A percentile compares a stretch with the other conserved stretches of the same genome.
Conservation (phyloP, 2,113 vertebrate species). For the Elephantulus edwardii region DNA sequence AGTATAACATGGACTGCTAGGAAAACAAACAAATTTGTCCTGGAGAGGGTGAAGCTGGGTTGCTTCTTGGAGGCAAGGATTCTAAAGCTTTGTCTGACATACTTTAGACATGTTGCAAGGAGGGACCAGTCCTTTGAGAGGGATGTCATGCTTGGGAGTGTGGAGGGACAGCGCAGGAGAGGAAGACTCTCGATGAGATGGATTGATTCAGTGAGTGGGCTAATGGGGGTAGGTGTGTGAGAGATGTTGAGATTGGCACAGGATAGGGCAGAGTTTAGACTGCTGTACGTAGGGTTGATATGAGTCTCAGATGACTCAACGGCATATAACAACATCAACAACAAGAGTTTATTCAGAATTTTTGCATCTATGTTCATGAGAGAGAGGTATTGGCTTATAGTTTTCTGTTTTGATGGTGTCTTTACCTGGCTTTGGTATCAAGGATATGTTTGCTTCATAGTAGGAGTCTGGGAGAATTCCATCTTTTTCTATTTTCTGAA, state of each 20-base stretch:
- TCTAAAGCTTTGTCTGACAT: neutral
- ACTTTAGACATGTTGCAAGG: neutral
- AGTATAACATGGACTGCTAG: neutral
- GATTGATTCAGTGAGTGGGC: neutral
- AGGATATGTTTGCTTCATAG: no score
- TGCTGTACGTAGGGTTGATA: neutral
- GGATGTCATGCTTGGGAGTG: neutral
- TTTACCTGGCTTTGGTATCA: no score
- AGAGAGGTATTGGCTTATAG: no score
- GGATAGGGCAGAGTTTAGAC: neutral
- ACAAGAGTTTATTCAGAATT: no score
- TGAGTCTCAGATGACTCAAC: neutral
- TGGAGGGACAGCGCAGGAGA: neutral
- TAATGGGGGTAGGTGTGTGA: neutral
- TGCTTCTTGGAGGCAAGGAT: neutral
- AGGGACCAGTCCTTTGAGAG: neutral
- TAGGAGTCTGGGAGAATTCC: no score
- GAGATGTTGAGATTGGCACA: neutral
- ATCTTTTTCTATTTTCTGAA: no score
- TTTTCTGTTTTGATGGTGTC: no score
- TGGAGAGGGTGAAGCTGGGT: neutral
- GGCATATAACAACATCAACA: neutral
- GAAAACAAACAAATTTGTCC: neutral
- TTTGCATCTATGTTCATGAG: no score
- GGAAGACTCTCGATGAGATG: neutral